Percentiles rank a stretch among this genome's conserved stretches.
These are phyloP conservation scores for Aphidius ervi DNA, from an alignment of 1,140 invertebrate species.

Conservation along the genomic window DNA sequence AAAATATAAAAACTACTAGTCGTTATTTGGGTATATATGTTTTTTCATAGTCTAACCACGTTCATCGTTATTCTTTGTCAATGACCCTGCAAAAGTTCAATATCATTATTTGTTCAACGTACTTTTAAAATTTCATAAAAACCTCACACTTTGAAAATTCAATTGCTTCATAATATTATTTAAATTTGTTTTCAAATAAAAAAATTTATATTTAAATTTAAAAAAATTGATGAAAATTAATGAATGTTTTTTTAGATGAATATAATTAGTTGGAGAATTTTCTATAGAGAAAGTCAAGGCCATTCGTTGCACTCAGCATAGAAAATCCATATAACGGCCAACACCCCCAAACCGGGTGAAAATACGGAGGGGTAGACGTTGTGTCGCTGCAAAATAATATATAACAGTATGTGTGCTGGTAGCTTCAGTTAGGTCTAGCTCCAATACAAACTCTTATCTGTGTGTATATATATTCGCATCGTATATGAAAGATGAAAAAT, in stretches of 20 bases:
- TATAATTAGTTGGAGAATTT: too few relatives aligned
- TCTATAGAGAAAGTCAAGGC: constrained; percentile 28
- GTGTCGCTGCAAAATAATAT: constrained; percentile 22
- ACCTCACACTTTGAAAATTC: neutral
- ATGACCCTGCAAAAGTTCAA: constrained; percentile 22
- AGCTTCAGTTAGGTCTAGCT: too few relatives aligned
- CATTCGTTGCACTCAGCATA: constrained; percentile 26
- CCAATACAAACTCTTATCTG: too few relatives aligned
- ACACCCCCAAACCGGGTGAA: constrained; percentile 20
- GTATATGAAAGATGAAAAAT: neutral
- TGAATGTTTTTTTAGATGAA: too few relatives aligned
- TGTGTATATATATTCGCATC: neutral
- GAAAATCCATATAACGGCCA: constrained; percentile 16
- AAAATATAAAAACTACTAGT: too few relatives aligned
- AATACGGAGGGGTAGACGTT: constrained; percentile 21
- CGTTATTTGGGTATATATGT: neutral
- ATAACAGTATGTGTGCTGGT: too few relatives aligned
- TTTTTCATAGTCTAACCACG: constrained; percentile 17
- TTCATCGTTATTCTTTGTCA: constrained; percentile 21
- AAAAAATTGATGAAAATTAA: neutral
- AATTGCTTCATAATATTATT: constrained; percentile 8
- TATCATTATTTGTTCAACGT: constrained; percentile 13
- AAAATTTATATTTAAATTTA: too few relatives aligned
- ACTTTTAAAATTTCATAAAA: neutral
- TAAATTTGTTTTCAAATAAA: neutral